phyloP scores from a whole-genome alignment of 2,888 invertebrate species.

The Synergus itoensis region DNA sequence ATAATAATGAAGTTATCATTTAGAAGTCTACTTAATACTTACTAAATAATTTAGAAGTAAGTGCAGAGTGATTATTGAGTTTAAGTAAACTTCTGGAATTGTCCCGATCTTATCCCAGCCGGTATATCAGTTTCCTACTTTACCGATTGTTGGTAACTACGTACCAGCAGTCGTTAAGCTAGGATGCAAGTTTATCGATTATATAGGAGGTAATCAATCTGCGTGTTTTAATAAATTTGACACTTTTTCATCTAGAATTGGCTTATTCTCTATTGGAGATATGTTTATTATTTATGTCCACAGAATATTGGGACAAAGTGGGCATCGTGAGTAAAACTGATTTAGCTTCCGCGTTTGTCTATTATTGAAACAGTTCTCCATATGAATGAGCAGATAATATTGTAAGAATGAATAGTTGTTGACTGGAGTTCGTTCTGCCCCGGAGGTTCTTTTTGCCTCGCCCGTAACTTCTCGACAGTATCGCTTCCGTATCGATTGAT shows the following conservation, averaged over 20 bases:
- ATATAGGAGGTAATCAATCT: no score
- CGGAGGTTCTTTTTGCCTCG: not conserved
- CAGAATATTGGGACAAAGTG: not conserved
- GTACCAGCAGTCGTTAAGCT: no score
- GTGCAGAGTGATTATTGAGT: not conserved
- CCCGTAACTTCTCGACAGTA: not conserved
- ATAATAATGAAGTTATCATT: not conserved
- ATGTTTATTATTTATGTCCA: not conserved
- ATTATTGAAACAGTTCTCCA: not conserved
- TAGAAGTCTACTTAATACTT: not conserved
- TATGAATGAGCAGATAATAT: not conserved
- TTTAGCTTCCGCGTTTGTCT: not conserved
- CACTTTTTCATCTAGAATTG: no score
- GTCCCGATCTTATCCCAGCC: no score
- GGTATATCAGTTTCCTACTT: no score
- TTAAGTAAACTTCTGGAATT: no score
- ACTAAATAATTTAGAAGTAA: not conserved
- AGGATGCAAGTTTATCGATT: no score
- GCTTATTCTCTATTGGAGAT: no score
- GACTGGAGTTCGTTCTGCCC: slow-evolving; percentile 23
- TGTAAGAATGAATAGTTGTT: slow-evolving; percentile 1
- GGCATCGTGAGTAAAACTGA: not conserved
- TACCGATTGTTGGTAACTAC: no score
- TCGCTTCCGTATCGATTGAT: slow-evolving; percentile 42
- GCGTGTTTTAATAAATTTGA: no score